These are phyloP conservation scores for human (Homo sapiens) DNA, from an alignment of 2,113 vertebrate species.

Conservation along the genomic window GRCh38 chr20:55890001-55890500, in stretches of 20 bases:
- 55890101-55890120: neutral
- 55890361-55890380: too few relatives aligned
- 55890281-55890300: fast-evolving
- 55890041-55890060: neutral
- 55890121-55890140: neutral
- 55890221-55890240: neutral
- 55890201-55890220: neutral
- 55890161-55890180: neutral
- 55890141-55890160: neutral
- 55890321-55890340: neutral
- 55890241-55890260: neutral
- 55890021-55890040: neutral
- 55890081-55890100: fast-evolving
- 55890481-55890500: neutral
- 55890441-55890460: neutral
- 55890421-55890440: neutral
- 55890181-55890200: neutral
- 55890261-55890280: neutral
- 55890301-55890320: neutral
- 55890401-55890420: fast-evolving
- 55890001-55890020: neutral
- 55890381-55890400: neutral
- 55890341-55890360: neutral
- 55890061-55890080: fast-evolving
- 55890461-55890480: too few relatives aligned